Conservation (phyloP, 2,113 vertebrate genomes). For the Catagonus wagneri region DNA sequence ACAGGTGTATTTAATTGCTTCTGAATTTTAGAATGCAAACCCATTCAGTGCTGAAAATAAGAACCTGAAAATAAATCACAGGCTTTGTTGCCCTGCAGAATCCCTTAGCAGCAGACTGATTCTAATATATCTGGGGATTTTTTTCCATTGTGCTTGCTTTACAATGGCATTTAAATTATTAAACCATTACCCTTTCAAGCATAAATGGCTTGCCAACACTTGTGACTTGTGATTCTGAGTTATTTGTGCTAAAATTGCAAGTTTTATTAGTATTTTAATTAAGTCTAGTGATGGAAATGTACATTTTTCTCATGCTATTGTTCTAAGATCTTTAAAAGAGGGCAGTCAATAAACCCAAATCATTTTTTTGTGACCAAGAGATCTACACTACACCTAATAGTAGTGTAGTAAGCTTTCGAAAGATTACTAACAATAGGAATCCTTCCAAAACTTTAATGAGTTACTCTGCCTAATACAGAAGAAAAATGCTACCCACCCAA, state of each 20-base stretch:
- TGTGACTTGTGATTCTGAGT: conserved; percentile 52
- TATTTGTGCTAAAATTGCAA: conserved; percentile 51
- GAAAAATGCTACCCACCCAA: background rate
- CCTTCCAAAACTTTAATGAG: background rate
- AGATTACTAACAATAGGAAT: background rate
- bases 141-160: conserved; percentile 18
- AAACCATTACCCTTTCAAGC: conserved; percentile 9
- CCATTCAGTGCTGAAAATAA: conserved; percentile 27
- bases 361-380: background rate
- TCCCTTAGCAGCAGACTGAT: background rate
- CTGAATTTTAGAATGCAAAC: conserved; percentile 42
- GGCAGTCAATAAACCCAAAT: background rate
- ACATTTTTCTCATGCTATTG: background rate
- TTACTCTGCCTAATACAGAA: background rate
- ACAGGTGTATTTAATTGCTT: conserved; percentile 48
- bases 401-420: conserved; percentile 7
- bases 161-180: conserved; percentile 61
- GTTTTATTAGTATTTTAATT: conserved; percentile 30
- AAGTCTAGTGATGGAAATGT: conserved; percentile 4
- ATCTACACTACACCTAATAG: background rate
- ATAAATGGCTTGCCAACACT: conserved; percentile 37
- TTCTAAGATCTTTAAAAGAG: conserved; percentile 46
- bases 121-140: conserved; percentile 39
- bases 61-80: conserved; percentile 23
- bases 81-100: conserved; percentile 15